Evolutionary conservation across 2,888 invertebrate species (phyloP).

Genomic region (Meandrusa payeni): DNA sequence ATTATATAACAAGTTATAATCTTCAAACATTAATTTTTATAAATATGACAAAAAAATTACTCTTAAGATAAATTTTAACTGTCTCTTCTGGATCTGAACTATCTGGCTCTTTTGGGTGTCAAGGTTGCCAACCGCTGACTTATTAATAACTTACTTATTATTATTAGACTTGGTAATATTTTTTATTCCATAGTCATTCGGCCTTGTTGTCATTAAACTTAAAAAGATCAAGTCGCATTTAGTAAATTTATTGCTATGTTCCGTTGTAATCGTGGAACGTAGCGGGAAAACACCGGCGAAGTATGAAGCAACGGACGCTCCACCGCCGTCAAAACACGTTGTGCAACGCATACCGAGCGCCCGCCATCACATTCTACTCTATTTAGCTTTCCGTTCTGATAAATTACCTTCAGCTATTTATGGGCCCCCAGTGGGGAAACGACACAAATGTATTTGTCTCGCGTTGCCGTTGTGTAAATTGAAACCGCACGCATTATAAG

Average conservation of each 20-base stretch:
- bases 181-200: too few species aligned
- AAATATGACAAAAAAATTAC: too few species aligned
- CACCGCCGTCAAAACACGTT: constrained; percentile 63
- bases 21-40: too few species aligned
- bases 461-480: not conserved
- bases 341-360: constrained; percentile 49
- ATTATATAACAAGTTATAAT: too few species aligned
- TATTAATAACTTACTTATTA: too few species aligned
- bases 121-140: too few species aligned
- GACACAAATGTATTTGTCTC: constrained; percentile 1
- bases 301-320: constrained; percentile 31
- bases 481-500: not conserved
- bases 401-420: constrained; percentile 15
- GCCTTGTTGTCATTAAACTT: too few species aligned
- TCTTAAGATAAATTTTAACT: too few species aligned
- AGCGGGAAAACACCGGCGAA: constrained; percentile 25
- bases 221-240: too few species aligned
- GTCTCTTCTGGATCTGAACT: too few species aligned
- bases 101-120: too few species aligned
- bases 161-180: too few species aligned
- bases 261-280: constrained; percentile 17
- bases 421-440: constrained; percentile 1
- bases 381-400: constrained; percentile 22
- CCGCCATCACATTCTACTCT: constrained; percentile 49
- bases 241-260: not conserved